Conservation (phyloP, 2,113 vertebrate genomes). For the Sprattus sprattus region DNA sequence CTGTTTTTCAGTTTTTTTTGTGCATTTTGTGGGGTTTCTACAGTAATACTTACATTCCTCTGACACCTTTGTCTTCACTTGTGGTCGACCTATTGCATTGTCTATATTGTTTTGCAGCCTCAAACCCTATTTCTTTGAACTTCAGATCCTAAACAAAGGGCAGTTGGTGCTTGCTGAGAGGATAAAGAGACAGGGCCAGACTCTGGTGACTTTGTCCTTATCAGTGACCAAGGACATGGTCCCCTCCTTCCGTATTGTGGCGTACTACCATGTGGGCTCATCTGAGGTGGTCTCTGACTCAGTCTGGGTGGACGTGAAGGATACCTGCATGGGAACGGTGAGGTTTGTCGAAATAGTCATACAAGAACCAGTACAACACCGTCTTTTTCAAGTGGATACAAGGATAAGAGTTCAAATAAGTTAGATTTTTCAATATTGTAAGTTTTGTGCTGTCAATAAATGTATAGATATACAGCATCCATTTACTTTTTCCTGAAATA, state of each 20-base stretch:
- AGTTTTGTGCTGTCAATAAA: too few species aligned
- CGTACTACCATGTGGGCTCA: conserved; percentile 57
- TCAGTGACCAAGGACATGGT: conserved; percentile 49
- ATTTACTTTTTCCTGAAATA: too few species aligned
- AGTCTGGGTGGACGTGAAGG: conserved; percentile 61
- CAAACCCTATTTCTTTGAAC: not conserved
- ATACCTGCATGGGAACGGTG: conserved; percentile 67
- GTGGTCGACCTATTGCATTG: too few species aligned
- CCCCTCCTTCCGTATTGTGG: conserved; percentile 69
- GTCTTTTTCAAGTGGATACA: too few species aligned
- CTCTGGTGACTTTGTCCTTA: conserved; percentile 44
- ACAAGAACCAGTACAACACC: not conserved
- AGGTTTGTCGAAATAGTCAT: not conserved
- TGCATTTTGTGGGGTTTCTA: too few species aligned
- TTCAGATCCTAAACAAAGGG: conserved; percentile 60
- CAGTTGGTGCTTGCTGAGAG: conserved; percentile 50
- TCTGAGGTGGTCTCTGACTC: conserved; percentile 69
- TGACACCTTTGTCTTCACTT: too few species aligned
- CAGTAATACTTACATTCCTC: too few species aligned
- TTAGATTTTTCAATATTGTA: too few species aligned
- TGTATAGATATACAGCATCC: too few species aligned
- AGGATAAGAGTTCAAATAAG: too few species aligned
- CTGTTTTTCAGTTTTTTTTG: not conserved
- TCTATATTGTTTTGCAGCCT: too few species aligned
- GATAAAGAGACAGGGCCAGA: conserved; percentile 57